A percentile compares a stretch with the other conserved stretches of the same genome.
These are phyloP conservation scores for Glaucomys volans DNA, from an alignment of 2,113 vertebrate species.

Conservation along the genomic window DNA sequence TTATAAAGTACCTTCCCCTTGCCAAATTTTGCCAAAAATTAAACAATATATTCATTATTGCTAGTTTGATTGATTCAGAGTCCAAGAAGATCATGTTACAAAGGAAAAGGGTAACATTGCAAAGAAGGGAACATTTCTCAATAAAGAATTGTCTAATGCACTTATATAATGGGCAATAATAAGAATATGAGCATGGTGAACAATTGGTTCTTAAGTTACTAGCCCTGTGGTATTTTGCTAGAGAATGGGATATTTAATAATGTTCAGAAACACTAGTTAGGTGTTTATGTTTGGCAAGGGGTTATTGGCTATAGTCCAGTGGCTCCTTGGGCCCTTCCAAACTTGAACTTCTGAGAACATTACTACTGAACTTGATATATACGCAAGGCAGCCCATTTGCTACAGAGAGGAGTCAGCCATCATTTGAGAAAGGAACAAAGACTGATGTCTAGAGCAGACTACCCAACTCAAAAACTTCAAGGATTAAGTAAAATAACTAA, in stretches of 20 bases:
- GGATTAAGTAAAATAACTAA: constrained; percentile 22
- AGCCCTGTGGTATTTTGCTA: neutral
- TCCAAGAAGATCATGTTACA: neutral
- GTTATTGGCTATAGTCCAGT: constrained; percentile 18
- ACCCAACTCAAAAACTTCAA: constrained; percentile 71
- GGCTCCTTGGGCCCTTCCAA: constrained; percentile 49
- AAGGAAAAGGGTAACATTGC: neutral
- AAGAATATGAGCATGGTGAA: neutral
- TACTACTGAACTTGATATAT: constrained; percentile 52
- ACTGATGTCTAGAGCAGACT: constrained; percentile 50
- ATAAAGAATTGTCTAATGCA: neutral
- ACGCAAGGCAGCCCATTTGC: constrained; percentile 60
- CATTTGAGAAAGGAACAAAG: constrained; percentile 70
- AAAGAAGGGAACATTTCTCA: neutral
- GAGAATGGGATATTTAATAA: constrained; percentile 22
- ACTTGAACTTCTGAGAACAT: constrained; percentile 30
- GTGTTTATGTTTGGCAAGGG: neutral
- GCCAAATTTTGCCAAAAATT: neutral
- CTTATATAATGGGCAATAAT: neutral
- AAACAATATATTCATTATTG: neutral
- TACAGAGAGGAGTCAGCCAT: constrained; percentile 63
- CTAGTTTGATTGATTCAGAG: neutral
- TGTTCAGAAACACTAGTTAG: neutral
- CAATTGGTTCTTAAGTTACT: constrained; percentile 23
- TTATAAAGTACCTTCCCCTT: neutral